Evolutionary conservation across 92 coral and sea anemone genomes (phyloP).

Genomic region (Paramuricea clavata): DNA sequence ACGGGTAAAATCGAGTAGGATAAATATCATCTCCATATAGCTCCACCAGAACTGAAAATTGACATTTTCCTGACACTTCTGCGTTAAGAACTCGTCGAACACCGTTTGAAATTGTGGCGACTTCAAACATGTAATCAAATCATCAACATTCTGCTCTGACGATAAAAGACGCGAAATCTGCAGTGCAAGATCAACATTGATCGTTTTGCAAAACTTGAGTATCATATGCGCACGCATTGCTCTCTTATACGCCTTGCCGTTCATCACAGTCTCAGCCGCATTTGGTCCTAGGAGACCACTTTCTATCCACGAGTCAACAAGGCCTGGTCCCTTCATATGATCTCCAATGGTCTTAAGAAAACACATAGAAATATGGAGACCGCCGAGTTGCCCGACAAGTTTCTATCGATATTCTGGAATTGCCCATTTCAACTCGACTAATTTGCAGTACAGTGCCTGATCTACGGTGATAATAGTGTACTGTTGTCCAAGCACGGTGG

Average conservation of each 20-base stretch:
- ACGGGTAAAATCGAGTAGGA: slow-evolving; percentile 59
- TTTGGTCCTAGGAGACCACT: slow-evolving; percentile 59
- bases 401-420: slow-evolving; percentile 61
- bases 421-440: slow-evolving; percentile 70
- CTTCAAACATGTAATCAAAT: slow-evolving; percentile 43
- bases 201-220: slow-evolving; percentile 32
- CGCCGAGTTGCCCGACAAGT: slow-evolving; percentile 65
- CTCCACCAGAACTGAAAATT: slow-evolving; percentile 69
- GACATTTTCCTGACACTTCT: slow-evolving; percentile 47
- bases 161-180: slow-evolving; percentile 17
- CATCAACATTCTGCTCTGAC: slow-evolving; percentile 21
- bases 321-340: slow-evolving; percentile 62
- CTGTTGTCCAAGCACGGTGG: slow-evolving; percentile 55
- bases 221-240: slow-evolving; percentile 69
- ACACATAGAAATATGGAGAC: slow-evolving; percentile 70
- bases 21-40: slow-evolving; percentile 71
- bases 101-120: slow-evolving; percentile 46
- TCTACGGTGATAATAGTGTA: slow-evolving; percentile 62
- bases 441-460: slow-evolving; percentile 68
- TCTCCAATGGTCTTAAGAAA: slow-evolving; percentile 61
- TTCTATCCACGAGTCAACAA: slow-evolving; percentile 67
- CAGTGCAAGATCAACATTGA: slow-evolving; percentile 30
- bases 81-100: slow-evolving; percentile 39
- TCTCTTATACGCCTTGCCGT: slow-evolving; percentile 67
- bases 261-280: slow-evolving; percentile 41